These are phyloP conservation scores for Paedocypris micromegethes DNA, from an alignment of 2,797 vertebrate species.

Conservation along the genomic window DNA sequence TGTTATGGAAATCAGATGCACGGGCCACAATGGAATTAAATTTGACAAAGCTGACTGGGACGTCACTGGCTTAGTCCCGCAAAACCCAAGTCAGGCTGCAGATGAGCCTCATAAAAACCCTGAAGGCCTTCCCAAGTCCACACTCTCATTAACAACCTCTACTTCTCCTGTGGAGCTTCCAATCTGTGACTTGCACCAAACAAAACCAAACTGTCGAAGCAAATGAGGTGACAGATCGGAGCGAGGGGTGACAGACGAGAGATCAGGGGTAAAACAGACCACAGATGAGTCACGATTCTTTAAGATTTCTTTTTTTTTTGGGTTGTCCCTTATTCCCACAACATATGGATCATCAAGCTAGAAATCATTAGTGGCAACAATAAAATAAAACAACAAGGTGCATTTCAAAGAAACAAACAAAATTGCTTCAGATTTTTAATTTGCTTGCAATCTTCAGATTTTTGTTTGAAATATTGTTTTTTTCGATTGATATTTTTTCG, in stretches of 20 bases:
- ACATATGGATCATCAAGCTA: too few relatives aligned
- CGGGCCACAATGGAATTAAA: slow-evolving; percentile 1
- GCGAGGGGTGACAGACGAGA: not conserved
- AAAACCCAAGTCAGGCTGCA: slow-evolving; percentile 22
- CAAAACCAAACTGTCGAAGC: slow-evolving; percentile 19
- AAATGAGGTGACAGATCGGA: slow-evolving; percentile 22
- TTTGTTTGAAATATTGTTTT: too few relatives aligned
- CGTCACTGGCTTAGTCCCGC: slow-evolving; percentile 20
- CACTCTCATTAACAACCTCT: slow-evolving; percentile 10
- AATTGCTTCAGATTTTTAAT: too few relatives aligned
- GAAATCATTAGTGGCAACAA: too few relatives aligned
- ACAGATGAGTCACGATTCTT: slow-evolving; percentile 5
- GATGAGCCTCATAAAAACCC: slow-evolving; percentile 25
- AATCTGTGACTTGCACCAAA: slow-evolving; percentile 13
- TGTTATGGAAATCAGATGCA: slow-evolving; percentile 3
- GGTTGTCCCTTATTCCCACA: too few relatives aligned
- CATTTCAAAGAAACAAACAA: too few relatives aligned
- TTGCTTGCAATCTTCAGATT: too few relatives aligned
- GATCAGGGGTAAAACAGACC: slow-evolving; percentile 1
- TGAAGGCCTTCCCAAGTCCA: slow-evolving; percentile 8
- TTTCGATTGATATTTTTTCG: too few relatives aligned
- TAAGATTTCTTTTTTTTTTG: too few relatives aligned
- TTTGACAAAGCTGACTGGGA: not conserved
- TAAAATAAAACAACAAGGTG: too few relatives aligned
- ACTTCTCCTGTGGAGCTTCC: slow-evolving; percentile 9